Percentiles rank a stretch among this genome's conserved stretches.
Evolutionary conservation across 2,888 invertebrate genomes (phyloP).

Genomic region (Adela reaumurella): DNA sequence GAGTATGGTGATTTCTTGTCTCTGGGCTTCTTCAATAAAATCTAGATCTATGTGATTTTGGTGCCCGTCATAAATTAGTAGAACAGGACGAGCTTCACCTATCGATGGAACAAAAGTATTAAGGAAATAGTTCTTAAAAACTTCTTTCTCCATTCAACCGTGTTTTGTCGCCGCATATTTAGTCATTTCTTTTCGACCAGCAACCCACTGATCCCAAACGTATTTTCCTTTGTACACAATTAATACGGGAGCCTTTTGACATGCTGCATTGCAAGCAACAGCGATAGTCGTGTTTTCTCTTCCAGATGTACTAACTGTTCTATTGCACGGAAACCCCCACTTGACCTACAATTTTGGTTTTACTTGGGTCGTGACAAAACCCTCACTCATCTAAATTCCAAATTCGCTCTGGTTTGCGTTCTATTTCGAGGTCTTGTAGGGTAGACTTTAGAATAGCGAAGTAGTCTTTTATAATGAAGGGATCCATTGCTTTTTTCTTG

Average conservation of each 20-base stretch:
- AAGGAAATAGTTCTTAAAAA: conserved; percentile 4
- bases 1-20: background rate
- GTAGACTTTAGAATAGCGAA: conserved; percentile 3
- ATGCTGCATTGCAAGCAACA: conserved; percentile 10
- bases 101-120: conserved; percentile 1
- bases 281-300: conserved; percentile 9
- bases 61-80: conserved; percentile 15
- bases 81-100: conserved; percentile 2
- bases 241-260: conserved; percentile 11
- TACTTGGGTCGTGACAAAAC: conserved; percentile 5
- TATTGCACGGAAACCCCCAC: conserved; percentile 4
- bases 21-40: background rate
- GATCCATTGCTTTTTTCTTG: conserved; percentile 4
- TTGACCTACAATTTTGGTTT: conserved; percentile 5
- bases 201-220: conserved; percentile 17
- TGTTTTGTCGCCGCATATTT: conserved; percentile 19
- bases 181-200: conserved; percentile 12
- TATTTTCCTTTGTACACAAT: conserved; percentile 14
- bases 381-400: conserved; percentile 6
- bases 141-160: conserved; percentile 18
- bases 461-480: conserved; percentile 4
- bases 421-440: conserved; percentile 2
- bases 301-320: conserved; percentile 4
- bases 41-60: conserved; percentile 9
- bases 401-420: conserved; percentile 4